Evolutionary conservation across 2,113 vertebrate genomes (phyloP), one percentile per base, ranked within the genome.

Genomic region (Phylloscopus trochiloides): DNA sequence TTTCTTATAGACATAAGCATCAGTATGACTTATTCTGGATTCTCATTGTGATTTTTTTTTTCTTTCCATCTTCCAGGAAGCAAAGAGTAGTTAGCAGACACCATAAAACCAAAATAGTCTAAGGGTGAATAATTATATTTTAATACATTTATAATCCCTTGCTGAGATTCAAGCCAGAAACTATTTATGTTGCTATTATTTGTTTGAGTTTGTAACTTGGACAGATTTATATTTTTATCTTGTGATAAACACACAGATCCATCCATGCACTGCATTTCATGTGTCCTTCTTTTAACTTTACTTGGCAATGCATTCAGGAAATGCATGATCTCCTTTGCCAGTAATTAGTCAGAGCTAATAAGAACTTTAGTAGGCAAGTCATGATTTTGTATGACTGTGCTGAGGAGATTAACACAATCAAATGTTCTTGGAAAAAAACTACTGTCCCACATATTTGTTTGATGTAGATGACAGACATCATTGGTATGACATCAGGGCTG

Each of bases 321-420:
- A 86, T 70, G 75, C 76, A 58, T 68, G 32, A 74, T 86, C 62
- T 85, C 86, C 63, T 92, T 92, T 96, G 74, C 86, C 94, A 76
- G 93, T 96, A 97, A 83, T 96, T 97, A 96, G 63, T 70, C 62
- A 87, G 63, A 94, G n/a, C 47, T 95, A 96, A 81, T 84, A 84
- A 79, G 76, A 91, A 86, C 54, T 79, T 94, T 40, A 92, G 90
- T 79, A 96, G 66, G 67, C 63, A 93, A 94, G 71, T 92, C 93
- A 93, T 81, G 63, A 86, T 86, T 80, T 88, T 76, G 28, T 91
- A 79, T 84, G 85, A 83, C 67, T 84, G 43, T 82, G 82, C 66
- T 92, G 79, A 94, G 52, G 58, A 90, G 71, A 91, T 91, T 90
- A 92, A 94, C 47, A 85, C 63, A 73, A 73, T 74, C 50, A 47